Percentiles rank a stretch among this genome's conserved stretches.
These are phyloP conservation scores for Drosophila ironensis DNA, from an alignment of 1,140 invertebrate genomes.

Conservation along the genomic window DNA sequence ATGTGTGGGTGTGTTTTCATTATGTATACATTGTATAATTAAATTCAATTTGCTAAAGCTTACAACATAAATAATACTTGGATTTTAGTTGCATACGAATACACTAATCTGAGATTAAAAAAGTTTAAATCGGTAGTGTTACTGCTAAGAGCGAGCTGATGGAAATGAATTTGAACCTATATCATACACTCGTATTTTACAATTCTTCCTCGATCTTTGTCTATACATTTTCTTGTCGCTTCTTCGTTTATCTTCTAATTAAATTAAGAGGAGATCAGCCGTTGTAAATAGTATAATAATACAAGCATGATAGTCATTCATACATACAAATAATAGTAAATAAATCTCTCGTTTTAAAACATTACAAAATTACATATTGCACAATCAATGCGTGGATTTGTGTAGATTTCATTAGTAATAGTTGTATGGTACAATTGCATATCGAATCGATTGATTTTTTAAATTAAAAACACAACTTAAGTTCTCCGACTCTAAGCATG, in stretches of 20 bases:
- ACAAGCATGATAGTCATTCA: constrained; percentile 43
- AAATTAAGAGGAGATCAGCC: constrained; percentile 77
- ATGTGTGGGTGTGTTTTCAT: constrained; percentile 15
- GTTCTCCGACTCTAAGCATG: constrained; percentile 45
- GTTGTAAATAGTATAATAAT: constrained; percentile 61
- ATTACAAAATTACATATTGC: constrained; percentile 69
- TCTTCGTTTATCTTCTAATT: constrained; percentile 33
- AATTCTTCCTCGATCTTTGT: constrained; percentile 32
- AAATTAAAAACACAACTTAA: constrained; percentile 38
- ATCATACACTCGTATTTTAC: constrained; percentile 49
- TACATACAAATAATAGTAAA: constrained; percentile 22
- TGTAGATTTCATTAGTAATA: constrained; percentile 14
- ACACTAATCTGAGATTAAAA: constrained; percentile 30
- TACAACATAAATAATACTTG: constrained; percentile 76
- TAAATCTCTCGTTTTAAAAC: constrained; percentile 28
- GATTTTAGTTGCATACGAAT: constrained; percentile 39
- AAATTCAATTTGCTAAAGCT: constrained; percentile 67
- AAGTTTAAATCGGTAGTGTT: constrained; percentile 9
- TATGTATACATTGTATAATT: constrained; percentile 30
- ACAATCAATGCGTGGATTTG: constrained; percentile 63
- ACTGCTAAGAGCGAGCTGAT: constrained; percentile 36
- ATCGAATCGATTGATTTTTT: constrained; percentile 1
- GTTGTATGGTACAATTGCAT: constrained; percentile 7
- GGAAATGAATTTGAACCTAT: constrained; percentile 54
- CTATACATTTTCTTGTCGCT: constrained; percentile 1